These are phyloP conservation scores for Gymnogyps californianus DNA, from an alignment of 2,113 vertebrate genomes.

Conservation along the genomic window DNA sequence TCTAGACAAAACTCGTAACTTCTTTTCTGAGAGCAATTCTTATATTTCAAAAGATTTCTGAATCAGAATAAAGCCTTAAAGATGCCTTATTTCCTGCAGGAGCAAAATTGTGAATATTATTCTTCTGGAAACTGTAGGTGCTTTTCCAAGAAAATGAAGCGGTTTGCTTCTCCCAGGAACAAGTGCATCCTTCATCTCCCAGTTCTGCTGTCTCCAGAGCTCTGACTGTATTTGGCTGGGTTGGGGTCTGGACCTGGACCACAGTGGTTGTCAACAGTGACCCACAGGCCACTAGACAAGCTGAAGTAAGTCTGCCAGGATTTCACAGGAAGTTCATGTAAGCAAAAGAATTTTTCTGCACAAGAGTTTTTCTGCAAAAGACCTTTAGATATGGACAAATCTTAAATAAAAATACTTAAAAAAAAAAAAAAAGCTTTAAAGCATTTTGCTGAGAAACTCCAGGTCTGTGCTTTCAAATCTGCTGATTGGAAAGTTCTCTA, in stretches of 20 bases:
- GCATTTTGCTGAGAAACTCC: background rate
- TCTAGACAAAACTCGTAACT: background rate
- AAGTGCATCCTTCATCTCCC: background rate
- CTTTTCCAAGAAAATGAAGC: background rate
- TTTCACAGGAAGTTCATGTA: background rate
- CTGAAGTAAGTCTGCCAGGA: background rate
- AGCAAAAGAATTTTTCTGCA: background rate
- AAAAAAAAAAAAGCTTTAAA: background rate
- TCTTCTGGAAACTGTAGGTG: background rate
- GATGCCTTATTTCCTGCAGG: background rate
- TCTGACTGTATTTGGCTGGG: background rate
- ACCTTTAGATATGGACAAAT: background rate
- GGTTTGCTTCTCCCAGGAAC: background rate
- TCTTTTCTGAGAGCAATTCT: background rate
- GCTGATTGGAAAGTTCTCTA: background rate
- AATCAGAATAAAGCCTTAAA: background rate
- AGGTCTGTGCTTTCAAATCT: background rate
- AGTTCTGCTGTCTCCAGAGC: background rate
- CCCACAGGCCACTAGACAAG: background rate
- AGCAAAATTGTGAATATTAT: background rate
- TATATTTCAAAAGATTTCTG: background rate
- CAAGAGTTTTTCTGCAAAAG: background rate
- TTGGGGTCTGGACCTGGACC: background rate
- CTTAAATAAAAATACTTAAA: background rate
- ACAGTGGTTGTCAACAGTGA: background rate